Evolutionary conservation across 2,888 invertebrate genomes (phyloP), one percentile per base, ranked within the genome.

Genomic region (Pyrocoelia pectoralis): DNA sequence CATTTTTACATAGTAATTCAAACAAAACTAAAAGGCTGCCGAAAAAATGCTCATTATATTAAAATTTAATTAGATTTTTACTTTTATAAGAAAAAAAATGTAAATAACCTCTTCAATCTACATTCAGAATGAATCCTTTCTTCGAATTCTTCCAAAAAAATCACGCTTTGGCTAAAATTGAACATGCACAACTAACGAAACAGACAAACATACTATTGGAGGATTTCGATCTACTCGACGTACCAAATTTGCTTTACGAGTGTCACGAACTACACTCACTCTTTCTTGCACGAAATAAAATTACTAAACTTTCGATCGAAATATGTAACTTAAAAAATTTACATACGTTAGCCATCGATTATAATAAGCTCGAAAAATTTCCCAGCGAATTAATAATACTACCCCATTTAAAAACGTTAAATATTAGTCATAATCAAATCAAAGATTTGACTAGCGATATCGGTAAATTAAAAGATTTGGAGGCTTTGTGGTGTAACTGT

Each of bases 111-210:
- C 38, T n/a, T n/a, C n/a, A n/a, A 38, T 24, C 3, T 24, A 8
- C 24, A 38, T 38, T 10, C 18, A 57, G 12, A 1, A 88, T 88
- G 88, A 88, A 88, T 83, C 84, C 84, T 74, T 83, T 89, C 73
- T 85, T 87, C 79, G 86, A 88, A 80, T 89, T 88, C 80, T 86
- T 89, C 74, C 88, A 88, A 79, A 85, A 86, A 80, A 87, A 89
- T 77, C 87, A 89, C 74, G 86, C 88, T 75, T 77, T 88, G 72
- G 88, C 88, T 33, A 83, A 87, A 70, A 87, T 90, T 72, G 89
- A 90, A 81, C 85, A 86, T 74, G 88, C 86, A 8, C 83, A 86
- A 60, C 80, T 80, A 28, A 86, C 85, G 73, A 87, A 86, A 77
- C 84, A 86, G 41, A 84, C 85, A 58, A 83, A 84, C 64, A 80